phyloP scores from a whole-genome alignment of 1,140 invertebrate species.

The Heliconius congener region DNA sequence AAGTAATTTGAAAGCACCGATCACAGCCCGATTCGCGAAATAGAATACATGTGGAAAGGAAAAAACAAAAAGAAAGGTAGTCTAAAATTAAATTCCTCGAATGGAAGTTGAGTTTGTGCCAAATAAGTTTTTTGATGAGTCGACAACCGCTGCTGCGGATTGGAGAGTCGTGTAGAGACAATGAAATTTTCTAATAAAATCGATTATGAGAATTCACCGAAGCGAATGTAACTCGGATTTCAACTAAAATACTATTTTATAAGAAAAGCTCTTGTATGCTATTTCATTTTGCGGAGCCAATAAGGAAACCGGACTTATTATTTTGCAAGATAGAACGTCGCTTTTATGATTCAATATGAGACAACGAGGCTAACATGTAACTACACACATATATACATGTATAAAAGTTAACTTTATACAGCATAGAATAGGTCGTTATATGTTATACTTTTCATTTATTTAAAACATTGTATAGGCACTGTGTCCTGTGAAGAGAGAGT shows the following conservation, averaged over 20 bases:
- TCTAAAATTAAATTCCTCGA: conserved; percentile 36
- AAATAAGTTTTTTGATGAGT: conserved; percentile 39
- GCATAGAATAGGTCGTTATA: too few relatives aligned
- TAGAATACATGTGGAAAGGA: conserved; percentile 3
- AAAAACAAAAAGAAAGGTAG: conserved; percentile 28
- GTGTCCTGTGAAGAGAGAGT: too few relatives aligned
- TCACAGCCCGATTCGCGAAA: background rate
- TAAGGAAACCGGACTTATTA: conserved; percentile 1
- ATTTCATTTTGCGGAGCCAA: background rate
- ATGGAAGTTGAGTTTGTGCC: conserved; percentile 34
- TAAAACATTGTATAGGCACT: too few relatives aligned
- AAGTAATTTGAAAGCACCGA: background rate
- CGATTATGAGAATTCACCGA: conserved; percentile 30
- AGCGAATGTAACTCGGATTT: conserved; percentile 28
- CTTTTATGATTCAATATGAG: background rate
- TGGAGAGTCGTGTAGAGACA: conserved; percentile 39
- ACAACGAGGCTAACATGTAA: background rate
- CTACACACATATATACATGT: too few relatives aligned
- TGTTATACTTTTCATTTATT: too few relatives aligned
- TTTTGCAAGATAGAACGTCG: background rate
- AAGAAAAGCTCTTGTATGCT: conserved; percentile 20
- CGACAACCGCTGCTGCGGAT: conserved; percentile 28
- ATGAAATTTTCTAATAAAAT: conserved; percentile 38
- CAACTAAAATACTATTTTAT: conserved; percentile 24
- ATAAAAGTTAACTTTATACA: too few relatives aligned